Percentiles rank a stretch among this genome's conserved stretches.
phyloP scores from a whole-genome alignment of 2,888 invertebrate species.

The Tetramorium bicarinatum region DNA sequence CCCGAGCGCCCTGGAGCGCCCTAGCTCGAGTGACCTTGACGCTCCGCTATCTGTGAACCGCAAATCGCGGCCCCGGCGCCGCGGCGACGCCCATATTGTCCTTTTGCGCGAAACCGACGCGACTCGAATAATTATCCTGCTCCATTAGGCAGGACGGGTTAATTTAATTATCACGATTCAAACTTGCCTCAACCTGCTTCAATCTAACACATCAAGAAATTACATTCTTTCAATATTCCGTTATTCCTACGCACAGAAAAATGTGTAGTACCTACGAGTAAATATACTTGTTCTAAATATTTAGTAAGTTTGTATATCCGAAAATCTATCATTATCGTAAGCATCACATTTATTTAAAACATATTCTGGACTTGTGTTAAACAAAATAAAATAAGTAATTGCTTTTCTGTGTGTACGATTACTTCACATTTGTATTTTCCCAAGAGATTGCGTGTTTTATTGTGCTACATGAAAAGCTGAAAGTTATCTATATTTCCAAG shows the following conservation, averaged over 20 bases:
- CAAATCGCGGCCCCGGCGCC: not conserved
- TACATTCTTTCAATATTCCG: not conserved
- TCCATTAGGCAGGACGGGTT: not conserved
- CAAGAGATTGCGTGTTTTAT: not conserved
- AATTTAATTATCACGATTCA: not conserved
- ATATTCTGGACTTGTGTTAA: too few species aligned
- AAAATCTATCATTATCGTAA: too few species aligned
- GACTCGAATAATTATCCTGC: not conserved
- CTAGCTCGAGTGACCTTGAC: slow-evolving; percentile 28
- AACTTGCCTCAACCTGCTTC: not conserved
- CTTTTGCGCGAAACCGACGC: slow-evolving; percentile 5
- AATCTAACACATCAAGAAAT: not conserved
- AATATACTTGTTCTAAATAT: too few species aligned
- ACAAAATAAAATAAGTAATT: too few species aligned
- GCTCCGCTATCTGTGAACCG: slow-evolving; percentile 34
- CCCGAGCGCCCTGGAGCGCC: not conserved
- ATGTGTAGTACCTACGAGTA: too few species aligned
- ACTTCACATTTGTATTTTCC: not conserved
- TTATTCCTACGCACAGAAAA: not conserved
- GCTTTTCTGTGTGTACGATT: not conserved
- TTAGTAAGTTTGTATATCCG: too few species aligned
- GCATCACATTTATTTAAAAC: too few species aligned
- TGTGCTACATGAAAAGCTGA: not conserved
- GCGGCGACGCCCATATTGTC: not conserved
- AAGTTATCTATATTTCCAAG: not conserved